Evolutionary conservation across 2,113 vertebrate genomes (phyloP).

Genomic region (Rhinolophus sinicus): DNA sequence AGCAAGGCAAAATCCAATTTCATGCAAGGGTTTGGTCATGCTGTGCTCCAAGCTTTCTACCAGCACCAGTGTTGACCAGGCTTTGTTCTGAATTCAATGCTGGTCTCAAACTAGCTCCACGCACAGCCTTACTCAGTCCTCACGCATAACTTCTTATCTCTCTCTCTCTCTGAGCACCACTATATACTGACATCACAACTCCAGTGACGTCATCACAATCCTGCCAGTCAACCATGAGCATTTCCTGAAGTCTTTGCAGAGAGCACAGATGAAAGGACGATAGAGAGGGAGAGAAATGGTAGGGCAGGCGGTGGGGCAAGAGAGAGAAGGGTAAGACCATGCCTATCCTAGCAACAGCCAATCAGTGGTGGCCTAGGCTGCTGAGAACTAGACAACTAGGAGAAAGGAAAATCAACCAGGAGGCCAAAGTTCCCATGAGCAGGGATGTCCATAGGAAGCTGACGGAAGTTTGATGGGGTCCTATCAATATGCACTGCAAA

Average conservation of each 20-base stretch:
- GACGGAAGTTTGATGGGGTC: not conserved
- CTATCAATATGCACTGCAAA: not conserved
- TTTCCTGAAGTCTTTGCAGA: not conserved
- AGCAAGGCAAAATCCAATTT: not conserved
- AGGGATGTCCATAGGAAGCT: not conserved
- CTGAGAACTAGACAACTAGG: not conserved
- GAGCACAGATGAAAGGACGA: not conserved
- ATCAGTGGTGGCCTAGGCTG: not conserved
- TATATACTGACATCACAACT: slow-evolving; percentile 34
- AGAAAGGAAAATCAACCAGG: not conserved
- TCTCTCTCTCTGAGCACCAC: not conserved
- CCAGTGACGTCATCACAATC: not conserved
- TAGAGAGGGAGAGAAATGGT: not conserved
- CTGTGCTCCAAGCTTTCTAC: rapidly evolving
- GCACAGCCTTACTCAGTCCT: rapidly evolving
- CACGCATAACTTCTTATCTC: not conserved
- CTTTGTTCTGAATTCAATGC: not conserved
- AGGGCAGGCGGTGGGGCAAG: not conserved
- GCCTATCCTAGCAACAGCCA: not conserved
- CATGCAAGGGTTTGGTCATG: rapidly evolving
- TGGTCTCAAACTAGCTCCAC: not conserved
- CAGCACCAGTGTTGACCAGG: rapidly evolving
- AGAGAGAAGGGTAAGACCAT: not conserved
- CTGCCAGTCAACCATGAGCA: not conserved
- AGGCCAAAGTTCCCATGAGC: not conserved